These are phyloP conservation scores for Ia io DNA, from an alignment of 2,113 vertebrate genomes.

Conservation along the genomic window DNA sequence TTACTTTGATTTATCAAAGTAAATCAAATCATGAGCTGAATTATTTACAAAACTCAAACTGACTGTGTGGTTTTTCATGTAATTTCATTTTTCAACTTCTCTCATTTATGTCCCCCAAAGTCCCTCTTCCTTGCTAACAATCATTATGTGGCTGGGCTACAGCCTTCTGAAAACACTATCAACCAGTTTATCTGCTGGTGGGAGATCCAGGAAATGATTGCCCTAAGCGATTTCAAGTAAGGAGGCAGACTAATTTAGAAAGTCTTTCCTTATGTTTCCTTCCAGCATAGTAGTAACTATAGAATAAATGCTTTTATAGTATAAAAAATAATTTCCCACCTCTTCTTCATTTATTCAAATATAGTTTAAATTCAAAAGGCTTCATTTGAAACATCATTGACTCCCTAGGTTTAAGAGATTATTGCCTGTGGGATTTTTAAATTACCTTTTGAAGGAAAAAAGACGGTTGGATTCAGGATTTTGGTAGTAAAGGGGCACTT, in stretches of 20 bases:
- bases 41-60: conserved; percentile 20
- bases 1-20: not conserved
- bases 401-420: not conserved
- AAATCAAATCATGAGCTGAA: not conserved
- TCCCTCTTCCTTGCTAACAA: not conserved
- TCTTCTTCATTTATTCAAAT: not conserved
- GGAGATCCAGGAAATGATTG: not conserved
- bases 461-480: conserved; percentile 4
- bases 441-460: conserved; percentile 28
- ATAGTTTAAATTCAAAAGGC: not conserved
- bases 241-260: not conserved
- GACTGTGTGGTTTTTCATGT: not conserved
- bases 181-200: not conserved
- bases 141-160: not conserved
- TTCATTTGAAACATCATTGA: conserved; percentile 25
- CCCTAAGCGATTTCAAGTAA: not conserved
- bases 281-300: not conserved
- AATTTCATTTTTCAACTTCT: conserved; percentile 28
- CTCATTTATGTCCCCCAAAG: not conserved
- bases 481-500: not conserved
- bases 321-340: not conserved
- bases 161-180: not conserved
- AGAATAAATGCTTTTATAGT: not conserved
- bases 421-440: not conserved
- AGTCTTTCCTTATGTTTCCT: not conserved